Evolutionary conservation across 2,888 invertebrate species (phyloP), one percentile per base, ranked within the genome.

Genomic region (Fragum whitleyi): DNA sequence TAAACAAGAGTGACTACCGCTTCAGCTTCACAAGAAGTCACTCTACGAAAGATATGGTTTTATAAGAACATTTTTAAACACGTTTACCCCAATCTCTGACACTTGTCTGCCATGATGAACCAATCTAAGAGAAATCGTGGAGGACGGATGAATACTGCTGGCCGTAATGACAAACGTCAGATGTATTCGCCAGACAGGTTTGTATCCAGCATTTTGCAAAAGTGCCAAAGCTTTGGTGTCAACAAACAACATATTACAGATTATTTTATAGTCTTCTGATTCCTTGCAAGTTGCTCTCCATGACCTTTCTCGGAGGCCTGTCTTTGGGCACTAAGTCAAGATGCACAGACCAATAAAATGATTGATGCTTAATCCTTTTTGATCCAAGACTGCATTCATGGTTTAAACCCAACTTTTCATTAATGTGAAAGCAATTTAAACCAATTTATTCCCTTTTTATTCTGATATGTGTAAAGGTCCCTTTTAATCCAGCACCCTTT

Each of bases 101-200:
- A 36, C 76, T 75, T 74, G 76, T 72, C 85, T 79, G 79, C 85
- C 85, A 85, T 85, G 81, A 73, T 81, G 78, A 85, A 81, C 69
- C 55, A 79, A 81, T 77, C 61, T 39, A 79, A 83, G 72, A 79
- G 77, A 65, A 77, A 71, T 68, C 57, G 78, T 55, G 74, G 83
- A 59, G 83, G 83, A 36, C 75, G 83, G 65, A 69, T 76, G 61
- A 80, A 78, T 75, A 39, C 79, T 69, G 77, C 74, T n/a, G 74
- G 74, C 19, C 71, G 83, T 26, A 62, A 47, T 28, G 83, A 80
- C 51, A 83, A 83, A 55, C 72, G 83, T 42, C 75, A 77, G 32
- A 72, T 68, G n/a, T 76, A 78, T 51, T 62, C 59, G 29, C 83
- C 77, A 39, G 83, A 83, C 55, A 83, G 83, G 83, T 83, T 36